Percentiles rank a stretch among this genome's conserved stretches.
phyloP scores from a whole-genome alignment of 2,113 vertebrate genomes.

The Prionailurus bengalensis region DNA sequence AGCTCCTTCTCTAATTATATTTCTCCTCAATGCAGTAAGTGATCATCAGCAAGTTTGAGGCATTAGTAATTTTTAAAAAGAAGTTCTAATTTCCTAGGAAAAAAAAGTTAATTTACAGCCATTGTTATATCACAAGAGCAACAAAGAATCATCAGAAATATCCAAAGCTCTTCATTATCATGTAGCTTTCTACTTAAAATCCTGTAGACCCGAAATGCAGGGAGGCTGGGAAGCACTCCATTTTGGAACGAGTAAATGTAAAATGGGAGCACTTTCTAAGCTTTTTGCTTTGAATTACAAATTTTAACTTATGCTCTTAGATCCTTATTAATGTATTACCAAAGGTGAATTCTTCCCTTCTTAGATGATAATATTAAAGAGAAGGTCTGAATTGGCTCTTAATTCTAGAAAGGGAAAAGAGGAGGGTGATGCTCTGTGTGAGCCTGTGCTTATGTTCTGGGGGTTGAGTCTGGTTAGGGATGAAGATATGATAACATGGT shows the following conservation, averaged over 20 bases:
- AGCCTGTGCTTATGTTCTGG: not conserved
- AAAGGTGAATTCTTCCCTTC: not conserved
- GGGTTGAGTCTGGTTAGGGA: not conserved
- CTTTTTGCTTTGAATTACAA: conserved; percentile 37
- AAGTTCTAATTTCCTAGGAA: conserved; percentile 51
- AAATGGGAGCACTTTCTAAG: not conserved
- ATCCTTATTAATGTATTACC: not conserved
- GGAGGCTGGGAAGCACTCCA: not conserved
- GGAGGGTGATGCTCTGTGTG: not conserved
- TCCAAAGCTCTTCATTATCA: not conserved
- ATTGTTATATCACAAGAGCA: conserved; percentile 32
- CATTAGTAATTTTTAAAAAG: conserved; percentile 15
- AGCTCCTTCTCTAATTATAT: not conserved
- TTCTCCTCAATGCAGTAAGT: not conserved
- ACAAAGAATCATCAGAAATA: conserved; percentile 23
- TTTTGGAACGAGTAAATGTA: conserved; percentile 41
- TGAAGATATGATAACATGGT: not conserved
- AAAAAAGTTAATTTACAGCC: conserved; percentile 37
- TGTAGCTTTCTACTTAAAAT: conserved; percentile 31
- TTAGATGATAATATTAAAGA: conserved; percentile 15
- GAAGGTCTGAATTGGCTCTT: not conserved
- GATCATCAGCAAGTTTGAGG: conserved; percentile 28
- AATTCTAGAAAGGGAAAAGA: conserved; percentile 6
- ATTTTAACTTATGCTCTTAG: conserved; percentile 40
- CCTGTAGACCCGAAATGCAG: not conserved